Evolutionary conservation across 2,797 vertebrate species (phyloP).

Genomic region (Otus scops): DNA sequence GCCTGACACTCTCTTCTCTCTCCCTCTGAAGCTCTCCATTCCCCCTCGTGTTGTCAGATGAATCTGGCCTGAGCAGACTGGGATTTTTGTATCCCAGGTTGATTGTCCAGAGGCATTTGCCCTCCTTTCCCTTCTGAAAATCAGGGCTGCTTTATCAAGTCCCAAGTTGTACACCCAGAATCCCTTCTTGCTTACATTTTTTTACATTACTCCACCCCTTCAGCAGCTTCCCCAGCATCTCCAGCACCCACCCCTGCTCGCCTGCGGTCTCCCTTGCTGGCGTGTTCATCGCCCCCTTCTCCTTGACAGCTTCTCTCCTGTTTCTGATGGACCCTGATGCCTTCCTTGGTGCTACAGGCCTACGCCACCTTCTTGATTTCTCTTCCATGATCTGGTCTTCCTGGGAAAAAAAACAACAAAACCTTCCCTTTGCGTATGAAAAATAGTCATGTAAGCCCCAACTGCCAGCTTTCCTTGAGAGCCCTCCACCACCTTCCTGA

Average conservation of each 20-base stretch:
- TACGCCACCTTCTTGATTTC: background rate
- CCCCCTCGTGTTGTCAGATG: background rate
- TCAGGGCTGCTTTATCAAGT: background rate
- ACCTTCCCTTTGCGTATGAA: background rate
- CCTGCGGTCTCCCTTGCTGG: background rate
- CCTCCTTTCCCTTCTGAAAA: background rate
- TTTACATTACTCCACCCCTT: background rate
- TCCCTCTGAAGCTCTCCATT: background rate
- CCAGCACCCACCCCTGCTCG: background rate
- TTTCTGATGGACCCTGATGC: background rate
- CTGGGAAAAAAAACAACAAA: too few relatives aligned
- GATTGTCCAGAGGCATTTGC: background rate
- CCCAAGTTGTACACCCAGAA: background rate
- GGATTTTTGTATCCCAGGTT: background rate
- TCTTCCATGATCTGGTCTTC: background rate
- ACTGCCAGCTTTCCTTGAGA: background rate
- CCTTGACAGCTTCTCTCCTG: background rate
- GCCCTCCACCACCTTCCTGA: background rate
- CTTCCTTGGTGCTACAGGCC: background rate
- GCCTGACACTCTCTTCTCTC: background rate
- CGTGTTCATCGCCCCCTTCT: background rate
- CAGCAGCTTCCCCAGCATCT: slow-evolving; percentile 12
- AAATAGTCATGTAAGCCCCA: background rate
- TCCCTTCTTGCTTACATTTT: background rate
- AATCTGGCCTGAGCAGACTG: background rate